Percentiles rank a stretch among this genome's conserved stretches.
Conservation (phyloP, 2,888 invertebrate species). For the Chaetogeoica ovagalla region DNA sequence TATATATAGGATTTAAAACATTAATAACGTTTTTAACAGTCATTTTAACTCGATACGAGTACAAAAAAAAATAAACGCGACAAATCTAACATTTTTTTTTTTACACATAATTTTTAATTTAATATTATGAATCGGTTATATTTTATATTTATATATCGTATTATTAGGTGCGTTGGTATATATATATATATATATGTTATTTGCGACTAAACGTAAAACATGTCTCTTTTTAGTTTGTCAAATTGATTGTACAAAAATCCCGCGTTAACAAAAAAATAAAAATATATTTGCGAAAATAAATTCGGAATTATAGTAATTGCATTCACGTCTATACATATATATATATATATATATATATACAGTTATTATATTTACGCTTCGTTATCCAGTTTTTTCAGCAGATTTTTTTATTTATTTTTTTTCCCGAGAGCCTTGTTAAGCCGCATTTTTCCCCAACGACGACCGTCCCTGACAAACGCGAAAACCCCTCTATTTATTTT, state of each 20-base stretch:
- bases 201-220: too few species aligned
- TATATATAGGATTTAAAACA: too few species aligned
- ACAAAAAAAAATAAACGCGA: too few species aligned
- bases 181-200: too few species aligned
- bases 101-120: too few species aligned
- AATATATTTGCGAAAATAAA: constrained; percentile 46
- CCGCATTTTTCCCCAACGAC: neutral
- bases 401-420: constrained; percentile 11
- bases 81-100: too few species aligned
- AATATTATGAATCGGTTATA: too few species aligned
- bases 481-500: constrained; percentile 51
- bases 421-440: constrained; percentile 49
- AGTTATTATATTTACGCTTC: constrained; percentile 52
- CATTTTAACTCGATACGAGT: too few species aligned
- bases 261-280: neutral
- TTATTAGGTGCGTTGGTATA: too few species aligned
- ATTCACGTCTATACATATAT: constrained; percentile 18
- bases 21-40: too few species aligned
- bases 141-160: too few species aligned
- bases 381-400: constrained; percentile 48
- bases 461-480: neutral
- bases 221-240: constrained; percentile 20
- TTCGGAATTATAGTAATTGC: constrained; percentile 48
- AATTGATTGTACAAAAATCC: constrained; percentile 21
- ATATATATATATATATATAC: neutral